A percentile compares a stretch with the other conserved stretches of the same genome.
phyloP scores from a whole-genome alignment of 1,140 invertebrate species.

The Zophobas morio region DNA sequence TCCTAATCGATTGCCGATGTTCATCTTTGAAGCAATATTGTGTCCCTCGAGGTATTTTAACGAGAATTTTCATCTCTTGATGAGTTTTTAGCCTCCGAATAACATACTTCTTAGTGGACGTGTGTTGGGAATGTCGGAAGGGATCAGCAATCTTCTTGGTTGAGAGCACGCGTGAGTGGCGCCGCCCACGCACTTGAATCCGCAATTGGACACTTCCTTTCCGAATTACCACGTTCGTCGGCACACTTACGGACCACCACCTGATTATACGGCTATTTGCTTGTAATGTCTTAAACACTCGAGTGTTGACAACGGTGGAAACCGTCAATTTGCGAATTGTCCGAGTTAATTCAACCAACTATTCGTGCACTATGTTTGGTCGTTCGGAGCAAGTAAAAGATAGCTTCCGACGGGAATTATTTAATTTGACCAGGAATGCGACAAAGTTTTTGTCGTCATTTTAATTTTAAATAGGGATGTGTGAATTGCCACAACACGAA shows the following conservation, averaged over 20 bases:
- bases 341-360: conserved; percentile 37
- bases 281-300: conserved; percentile 37
- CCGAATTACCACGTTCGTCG: conserved; percentile 48
- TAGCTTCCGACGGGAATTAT: conserved; percentile 30
- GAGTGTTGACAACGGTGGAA: conserved; percentile 44
- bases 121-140: not conserved
- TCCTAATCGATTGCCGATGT: too few species aligned
- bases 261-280: conserved; percentile 34
- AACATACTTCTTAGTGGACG: too few species aligned
- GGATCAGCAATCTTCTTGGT: conserved; percentile 3
- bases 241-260: conserved; percentile 27
- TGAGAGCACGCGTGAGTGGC: conserved; percentile 50
- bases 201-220: conserved; percentile 53
- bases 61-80: not conserved
- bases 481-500: conserved; percentile 10
- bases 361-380: not conserved
- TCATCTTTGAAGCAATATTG: not conserved
- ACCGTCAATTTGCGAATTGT: conserved; percentile 47
- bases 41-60: not conserved
- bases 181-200: conserved; percentile 44
- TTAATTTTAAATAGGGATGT: conserved; percentile 21
- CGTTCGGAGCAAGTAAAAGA: conserved; percentile 20
- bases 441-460: conserved; percentile 25
- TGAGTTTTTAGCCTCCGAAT: too few species aligned
- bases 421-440: conserved; percentile 32